These are phyloP conservation scores for Brachypalpus laphriformis DNA, from an alignment of 2,888 invertebrate genomes.

Conservation along the genomic window DNA sequence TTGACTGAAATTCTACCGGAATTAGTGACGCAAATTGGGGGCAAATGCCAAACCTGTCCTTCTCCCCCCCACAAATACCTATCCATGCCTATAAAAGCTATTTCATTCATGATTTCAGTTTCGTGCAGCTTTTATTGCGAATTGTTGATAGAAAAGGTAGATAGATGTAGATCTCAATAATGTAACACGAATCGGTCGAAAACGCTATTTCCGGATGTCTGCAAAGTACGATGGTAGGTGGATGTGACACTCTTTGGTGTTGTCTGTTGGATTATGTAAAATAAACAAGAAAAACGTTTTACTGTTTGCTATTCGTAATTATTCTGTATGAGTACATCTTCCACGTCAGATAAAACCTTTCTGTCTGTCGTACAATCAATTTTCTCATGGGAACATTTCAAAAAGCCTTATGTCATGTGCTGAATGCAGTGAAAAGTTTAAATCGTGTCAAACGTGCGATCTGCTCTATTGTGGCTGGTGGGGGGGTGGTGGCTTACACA, in stretches of 20 bases:
- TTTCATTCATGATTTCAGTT: constrained; percentile 43
- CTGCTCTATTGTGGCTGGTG: background rate
- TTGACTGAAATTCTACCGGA: background rate
- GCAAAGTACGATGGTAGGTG: background rate
- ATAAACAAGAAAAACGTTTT: background rate
- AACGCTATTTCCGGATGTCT: constrained; percentile 13
- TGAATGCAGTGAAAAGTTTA: constrained; percentile 14
- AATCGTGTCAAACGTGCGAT: background rate
- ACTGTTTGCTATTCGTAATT: background rate
- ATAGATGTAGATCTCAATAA: constrained; percentile 4
- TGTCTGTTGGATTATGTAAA: background rate
- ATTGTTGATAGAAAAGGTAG: constrained; percentile 3
- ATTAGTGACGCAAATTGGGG: constrained; percentile 29
- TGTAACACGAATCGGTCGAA: constrained; percentile 1
- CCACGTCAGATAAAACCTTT: background rate
- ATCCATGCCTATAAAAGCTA: constrained; percentile 5
- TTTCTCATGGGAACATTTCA: background rate
- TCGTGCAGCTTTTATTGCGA: constrained; percentile 27
- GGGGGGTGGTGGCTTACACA: background rate
- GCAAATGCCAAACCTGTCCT: background rate
- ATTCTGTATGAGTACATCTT: no score
- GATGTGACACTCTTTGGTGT: background rate
- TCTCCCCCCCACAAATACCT: background rate
- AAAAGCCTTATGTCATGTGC: background rate
- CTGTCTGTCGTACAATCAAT: background rate